Percentiles rank a stretch among this genome's conserved stretches.
Conservation (phyloP, 1,140 invertebrate genomes). For the Glossosoma conforme region DNA sequence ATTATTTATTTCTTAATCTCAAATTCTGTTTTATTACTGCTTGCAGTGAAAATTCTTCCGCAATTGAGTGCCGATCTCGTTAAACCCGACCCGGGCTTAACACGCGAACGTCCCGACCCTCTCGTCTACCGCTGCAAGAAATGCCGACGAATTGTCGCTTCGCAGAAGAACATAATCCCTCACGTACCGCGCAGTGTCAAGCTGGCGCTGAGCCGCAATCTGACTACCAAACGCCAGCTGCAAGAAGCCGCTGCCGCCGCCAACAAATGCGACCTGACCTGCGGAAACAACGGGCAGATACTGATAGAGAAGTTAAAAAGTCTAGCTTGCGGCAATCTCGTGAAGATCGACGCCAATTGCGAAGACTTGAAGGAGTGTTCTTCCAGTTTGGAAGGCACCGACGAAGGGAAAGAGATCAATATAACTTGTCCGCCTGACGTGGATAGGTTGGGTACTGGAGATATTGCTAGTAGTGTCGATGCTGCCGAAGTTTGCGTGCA, state of each 20-base stretch:
- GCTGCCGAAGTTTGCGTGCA: slow-evolving; percentile 54
- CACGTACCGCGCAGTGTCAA: slow-evolving; percentile 56
- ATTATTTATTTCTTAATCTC: too few relatives aligned
- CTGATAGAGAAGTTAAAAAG: slow-evolving; percentile 44
- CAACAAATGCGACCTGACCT: slow-evolving; percentile 30
- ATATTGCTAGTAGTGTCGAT: slow-evolving; percentile 35
- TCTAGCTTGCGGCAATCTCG: slow-evolving; percentile 27
- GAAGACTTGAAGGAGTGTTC: slow-evolving; percentile 15
- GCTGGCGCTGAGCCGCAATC: slow-evolving; percentile 38
- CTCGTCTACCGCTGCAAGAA: slow-evolving; percentile 75
- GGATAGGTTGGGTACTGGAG: slow-evolving; percentile 38
- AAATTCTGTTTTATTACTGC: slow-evolving; percentile 5
- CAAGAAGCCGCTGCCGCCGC: slow-evolving; percentile 8
- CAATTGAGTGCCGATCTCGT: slow-evolving; percentile 70
- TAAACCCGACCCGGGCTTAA: slow-evolving; percentile 73
- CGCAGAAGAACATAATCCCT: slow-evolving; percentile 69
- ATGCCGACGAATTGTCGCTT: slow-evolving; percentile 73
- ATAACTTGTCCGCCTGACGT: slow-evolving; percentile 23
- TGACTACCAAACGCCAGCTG: slow-evolving; percentile 15
- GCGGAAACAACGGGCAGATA: slow-evolving; percentile 43
- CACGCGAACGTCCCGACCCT: slow-evolving; percentile 69
- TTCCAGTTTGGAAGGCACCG: slow-evolving; percentile 17
- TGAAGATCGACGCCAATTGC: not conserved
- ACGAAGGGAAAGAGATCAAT: not conserved
- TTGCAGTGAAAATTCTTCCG: slow-evolving; percentile 72